Percentiles rank a stretch among this genome's conserved stretches.
These are phyloP conservation scores for Catharus minimus DNA, from an alignment of 2,113 vertebrate genomes.

Conservation along the genomic window DNA sequence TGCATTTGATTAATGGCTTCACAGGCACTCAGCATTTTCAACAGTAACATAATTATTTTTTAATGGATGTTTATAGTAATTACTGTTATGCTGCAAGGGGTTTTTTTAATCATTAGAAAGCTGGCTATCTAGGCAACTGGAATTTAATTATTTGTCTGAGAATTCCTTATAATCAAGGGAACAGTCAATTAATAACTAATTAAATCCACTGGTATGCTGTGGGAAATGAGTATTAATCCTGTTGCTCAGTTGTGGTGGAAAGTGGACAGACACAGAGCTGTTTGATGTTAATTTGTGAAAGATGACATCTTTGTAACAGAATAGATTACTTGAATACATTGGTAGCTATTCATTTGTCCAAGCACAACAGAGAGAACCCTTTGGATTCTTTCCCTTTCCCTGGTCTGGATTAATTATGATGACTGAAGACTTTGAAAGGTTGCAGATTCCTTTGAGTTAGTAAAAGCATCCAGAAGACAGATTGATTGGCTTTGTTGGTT, in stretches of 20 bases:
- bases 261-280: not conserved
- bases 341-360: not conserved
- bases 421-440: constrained; percentile 2
- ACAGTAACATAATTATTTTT: not conserved
- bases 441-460: not conserved
- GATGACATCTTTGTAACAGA: not conserved
- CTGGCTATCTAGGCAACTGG: constrained; percentile 1
- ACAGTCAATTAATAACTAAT: constrained; percentile 32
- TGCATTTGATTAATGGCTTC: not conserved
- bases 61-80: constrained; percentile 9
- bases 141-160: constrained; percentile 47
- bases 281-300: not conserved
- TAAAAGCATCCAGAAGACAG: not conserved
- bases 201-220: constrained; percentile 33
- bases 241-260: not conserved
- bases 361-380: not conserved
- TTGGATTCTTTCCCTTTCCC: not conserved
- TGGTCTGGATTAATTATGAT: not conserved
- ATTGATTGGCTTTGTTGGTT: not conserved
- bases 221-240: not conserved
- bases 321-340: not conserved
- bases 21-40: not conserved
- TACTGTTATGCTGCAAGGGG: not conserved
- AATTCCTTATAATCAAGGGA: constrained; percentile 52
- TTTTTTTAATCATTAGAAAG: constrained; percentile 35